phyloP scores from a whole-genome alignment of 2,113 vertebrate genomes.

The Leucosticte australis region DNA sequence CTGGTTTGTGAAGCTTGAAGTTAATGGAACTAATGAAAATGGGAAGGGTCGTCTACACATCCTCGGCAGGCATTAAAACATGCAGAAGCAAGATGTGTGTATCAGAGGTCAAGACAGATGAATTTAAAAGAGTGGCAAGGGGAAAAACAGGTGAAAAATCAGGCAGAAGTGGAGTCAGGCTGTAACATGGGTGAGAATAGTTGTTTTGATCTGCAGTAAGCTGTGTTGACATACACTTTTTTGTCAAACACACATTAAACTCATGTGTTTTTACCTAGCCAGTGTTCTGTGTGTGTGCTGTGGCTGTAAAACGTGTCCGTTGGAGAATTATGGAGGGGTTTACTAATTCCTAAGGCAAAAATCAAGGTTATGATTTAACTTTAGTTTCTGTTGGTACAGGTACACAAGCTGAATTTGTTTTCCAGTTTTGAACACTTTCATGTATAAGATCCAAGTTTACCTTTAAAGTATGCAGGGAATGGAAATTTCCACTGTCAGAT shows the following conservation, averaged over 20 bases:
- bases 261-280: background rate
- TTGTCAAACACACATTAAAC: background rate
- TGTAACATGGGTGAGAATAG: background rate
- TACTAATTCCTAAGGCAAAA: background rate
- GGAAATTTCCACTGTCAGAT: conserved; percentile 61
- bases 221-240: background rate
- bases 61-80: background rate
- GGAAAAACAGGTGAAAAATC: background rate
- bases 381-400: background rate
- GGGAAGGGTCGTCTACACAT: background rate
- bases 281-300: background rate
- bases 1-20: background rate
- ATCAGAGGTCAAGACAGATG: background rate
- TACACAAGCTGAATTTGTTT: background rate
- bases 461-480: conserved; percentile 36
- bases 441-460: background rate
- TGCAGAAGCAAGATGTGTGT: background rate
- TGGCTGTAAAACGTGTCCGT: background rate
- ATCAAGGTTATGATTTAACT: background rate
- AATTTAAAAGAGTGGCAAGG: background rate
- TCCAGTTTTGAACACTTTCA: background rate
- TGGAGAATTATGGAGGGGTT: background rate
- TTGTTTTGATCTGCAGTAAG: background rate
- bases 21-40: background rate
- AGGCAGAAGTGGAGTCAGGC: background rate